Conservation (phyloP, 1,140 invertebrate species). For the Teleogryllus occipitalis region DNA sequence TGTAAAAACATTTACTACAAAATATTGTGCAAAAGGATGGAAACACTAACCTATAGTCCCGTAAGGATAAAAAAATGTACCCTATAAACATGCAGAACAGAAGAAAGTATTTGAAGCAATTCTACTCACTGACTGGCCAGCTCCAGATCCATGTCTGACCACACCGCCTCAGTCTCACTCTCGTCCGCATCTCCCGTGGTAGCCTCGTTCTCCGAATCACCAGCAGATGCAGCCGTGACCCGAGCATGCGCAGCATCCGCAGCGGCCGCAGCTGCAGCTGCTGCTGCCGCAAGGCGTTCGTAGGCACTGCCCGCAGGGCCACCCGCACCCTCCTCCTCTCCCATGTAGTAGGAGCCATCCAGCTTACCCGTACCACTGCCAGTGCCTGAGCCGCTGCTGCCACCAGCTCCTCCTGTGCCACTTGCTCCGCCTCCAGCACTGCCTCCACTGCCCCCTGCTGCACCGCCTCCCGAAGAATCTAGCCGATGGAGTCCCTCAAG, state of each 20-base stretch:
- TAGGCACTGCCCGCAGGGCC: constrained; percentile 42
- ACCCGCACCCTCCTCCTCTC: constrained; percentile 43
- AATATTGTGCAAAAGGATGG: no score
- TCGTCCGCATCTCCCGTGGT: constrained; percentile 42
- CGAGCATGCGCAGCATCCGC: constrained; percentile 21
- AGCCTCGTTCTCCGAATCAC: constrained; percentile 40
- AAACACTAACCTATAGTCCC: no score
- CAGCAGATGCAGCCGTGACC: constrained; percentile 20
- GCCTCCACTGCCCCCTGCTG: constrained; percentile 43
- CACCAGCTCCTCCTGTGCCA: constrained; percentile 32
- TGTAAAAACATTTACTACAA: no score
- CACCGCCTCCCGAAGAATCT: constrained; percentile 49
- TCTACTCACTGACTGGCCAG: constrained; percentile 40
- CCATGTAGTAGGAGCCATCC: constrained; percentile 44
- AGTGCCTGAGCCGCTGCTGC: not conserved
- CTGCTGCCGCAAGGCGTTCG: constrained; percentile 30
- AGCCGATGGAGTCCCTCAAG: constrained; percentile 58
- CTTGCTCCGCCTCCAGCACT: constrained; percentile 42
- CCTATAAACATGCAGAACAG: no score
- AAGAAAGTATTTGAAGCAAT: no score
- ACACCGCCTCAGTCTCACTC: constrained; percentile 51
- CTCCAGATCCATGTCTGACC: constrained; percentile 49
- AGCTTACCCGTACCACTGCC: constrained; percentile 23
- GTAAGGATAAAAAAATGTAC: no score
- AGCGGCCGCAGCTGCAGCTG: not conserved